phyloP scores from a whole-genome alignment of 1,140 invertebrate species.

The Sminthurides bifidus region DNA sequence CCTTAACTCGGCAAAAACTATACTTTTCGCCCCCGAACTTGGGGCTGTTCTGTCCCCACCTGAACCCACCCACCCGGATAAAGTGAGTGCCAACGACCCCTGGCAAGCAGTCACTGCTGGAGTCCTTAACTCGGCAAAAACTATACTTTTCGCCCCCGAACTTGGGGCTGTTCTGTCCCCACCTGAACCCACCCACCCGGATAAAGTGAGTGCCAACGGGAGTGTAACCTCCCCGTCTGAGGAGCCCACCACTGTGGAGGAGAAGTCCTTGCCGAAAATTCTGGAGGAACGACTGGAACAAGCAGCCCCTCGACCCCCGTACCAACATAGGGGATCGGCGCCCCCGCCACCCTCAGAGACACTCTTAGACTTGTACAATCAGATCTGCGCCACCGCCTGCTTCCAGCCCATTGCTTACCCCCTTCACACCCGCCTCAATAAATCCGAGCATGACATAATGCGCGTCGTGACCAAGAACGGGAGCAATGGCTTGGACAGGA shows the following conservation, averaged over 20 bases:
- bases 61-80: background rate
- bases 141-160: constrained; percentile 23
- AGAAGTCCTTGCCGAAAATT: constrained; percentile 25
- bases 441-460: constrained; percentile 19
- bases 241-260: constrained; percentile 17
- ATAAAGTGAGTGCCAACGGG: background rate
- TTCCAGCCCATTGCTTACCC: constrained; percentile 24
- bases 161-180: background rate
- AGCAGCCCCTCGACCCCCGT: constrained; percentile 10
- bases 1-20: constrained; percentile 25
- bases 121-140: constrained; percentile 23
- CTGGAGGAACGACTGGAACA: constrained; percentile 14
- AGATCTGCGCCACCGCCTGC: constrained; percentile 1
- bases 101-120: constrained; percentile 19
- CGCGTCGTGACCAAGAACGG: background rate
- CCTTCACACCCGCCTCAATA: constrained; percentile 16
- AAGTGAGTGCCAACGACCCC: constrained; percentile 8
- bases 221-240: constrained; percentile 11
- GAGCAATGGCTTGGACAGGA: background rate
- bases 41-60: background rate
- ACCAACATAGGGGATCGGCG: too few relatives aligned
- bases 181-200: background rate
- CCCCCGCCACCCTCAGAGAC: constrained; percentile 7
- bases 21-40: constrained; percentile 20
- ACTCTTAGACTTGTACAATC: constrained; percentile 5